Percentiles rank a stretch among this genome's conserved stretches.
Evolutionary conservation across 2,888 invertebrate genomes (phyloP).

Genomic region (Orthosia incerta): DNA sequence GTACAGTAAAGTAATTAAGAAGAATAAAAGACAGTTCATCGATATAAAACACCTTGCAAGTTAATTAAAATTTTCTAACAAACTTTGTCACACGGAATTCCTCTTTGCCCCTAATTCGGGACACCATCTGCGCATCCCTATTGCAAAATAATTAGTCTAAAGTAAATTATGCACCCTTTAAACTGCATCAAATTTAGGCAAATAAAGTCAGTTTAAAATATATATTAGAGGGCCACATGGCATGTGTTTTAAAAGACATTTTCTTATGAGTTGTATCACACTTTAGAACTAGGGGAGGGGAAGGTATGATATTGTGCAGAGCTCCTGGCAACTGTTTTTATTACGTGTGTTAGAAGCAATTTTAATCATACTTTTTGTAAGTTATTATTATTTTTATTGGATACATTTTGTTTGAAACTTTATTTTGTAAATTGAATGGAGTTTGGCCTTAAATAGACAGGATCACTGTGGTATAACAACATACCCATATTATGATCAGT

Average conservation of each 20-base stretch:
- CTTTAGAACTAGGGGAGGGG: slow-evolving; percentile 73
- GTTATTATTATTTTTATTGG: slow-evolving; percentile 49
- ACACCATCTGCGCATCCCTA: slow-evolving; percentile 88
- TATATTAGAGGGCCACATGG: slow-evolving; percentile 87
- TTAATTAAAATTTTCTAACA: slow-evolving; percentile 82
- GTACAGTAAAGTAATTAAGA: slow-evolving; percentile 9
- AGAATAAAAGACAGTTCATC: slow-evolving; percentile 45
- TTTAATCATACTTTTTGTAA: slow-evolving; percentile 63
- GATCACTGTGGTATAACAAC: too few relatives aligned
- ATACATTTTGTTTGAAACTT: not conserved
- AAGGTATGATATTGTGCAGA: slow-evolving; percentile 79
- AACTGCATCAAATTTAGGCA: slow-evolving; percentile 88
- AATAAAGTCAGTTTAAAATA: slow-evolving; percentile 85
- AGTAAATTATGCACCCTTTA: slow-evolving; percentile 90
- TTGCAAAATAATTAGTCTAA: slow-evolving; percentile 89
- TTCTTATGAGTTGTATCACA: slow-evolving; percentile 79
- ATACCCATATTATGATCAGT: too few relatives aligned
- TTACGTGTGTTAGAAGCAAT: slow-evolving; percentile 60
- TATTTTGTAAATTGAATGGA: not conserved
- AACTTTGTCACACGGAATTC: slow-evolving; percentile 81
- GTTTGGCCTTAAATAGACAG: not conserved
- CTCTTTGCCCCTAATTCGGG: slow-evolving; percentile 78
- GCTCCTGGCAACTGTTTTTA: slow-evolving; percentile 68
- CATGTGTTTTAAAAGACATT: slow-evolving; percentile 83
- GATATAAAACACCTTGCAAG: slow-evolving; percentile 78